Conservation (phyloP, 2,113 vertebrate genomes). For the Columba janthina region DNA sequence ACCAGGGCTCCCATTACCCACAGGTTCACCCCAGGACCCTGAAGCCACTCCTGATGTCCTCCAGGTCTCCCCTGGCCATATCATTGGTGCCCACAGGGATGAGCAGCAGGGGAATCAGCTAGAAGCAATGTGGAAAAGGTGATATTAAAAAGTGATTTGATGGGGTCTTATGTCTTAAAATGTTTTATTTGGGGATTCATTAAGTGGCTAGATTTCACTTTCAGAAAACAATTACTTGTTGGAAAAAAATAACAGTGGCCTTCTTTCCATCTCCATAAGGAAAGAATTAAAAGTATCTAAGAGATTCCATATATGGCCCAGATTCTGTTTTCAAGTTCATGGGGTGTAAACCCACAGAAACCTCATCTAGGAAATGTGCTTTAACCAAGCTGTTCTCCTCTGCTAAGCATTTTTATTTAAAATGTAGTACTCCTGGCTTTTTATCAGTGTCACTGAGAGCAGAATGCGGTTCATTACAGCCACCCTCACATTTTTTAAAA, state of each 20-base stretch:
- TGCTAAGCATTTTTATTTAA: background rate
- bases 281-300: background rate
- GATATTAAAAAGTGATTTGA: background rate
- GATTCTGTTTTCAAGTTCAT: background rate
- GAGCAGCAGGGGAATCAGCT: background rate
- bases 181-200: background rate
- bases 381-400: background rate
- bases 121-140: background rate
- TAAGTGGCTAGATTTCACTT: background rate
- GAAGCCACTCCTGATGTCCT: background rate
- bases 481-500: background rate
- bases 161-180: background rate
- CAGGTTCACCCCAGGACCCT: background rate
- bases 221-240: background rate
- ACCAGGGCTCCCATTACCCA: background rate
- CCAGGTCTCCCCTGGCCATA: background rate
- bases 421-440: background rate
- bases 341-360: background rate
- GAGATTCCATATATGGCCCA: background rate
- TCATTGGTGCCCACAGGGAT: background rate
- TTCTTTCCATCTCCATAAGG: background rate
- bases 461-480: background rate
- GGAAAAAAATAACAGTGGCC: background rate
- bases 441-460: background rate
- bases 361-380: background rate